Evolutionary conservation across 2,888 invertebrate genomes (phyloP), one percentile per base, ranked within the genome.

Genomic region (Priocnemis perturbator): DNA sequence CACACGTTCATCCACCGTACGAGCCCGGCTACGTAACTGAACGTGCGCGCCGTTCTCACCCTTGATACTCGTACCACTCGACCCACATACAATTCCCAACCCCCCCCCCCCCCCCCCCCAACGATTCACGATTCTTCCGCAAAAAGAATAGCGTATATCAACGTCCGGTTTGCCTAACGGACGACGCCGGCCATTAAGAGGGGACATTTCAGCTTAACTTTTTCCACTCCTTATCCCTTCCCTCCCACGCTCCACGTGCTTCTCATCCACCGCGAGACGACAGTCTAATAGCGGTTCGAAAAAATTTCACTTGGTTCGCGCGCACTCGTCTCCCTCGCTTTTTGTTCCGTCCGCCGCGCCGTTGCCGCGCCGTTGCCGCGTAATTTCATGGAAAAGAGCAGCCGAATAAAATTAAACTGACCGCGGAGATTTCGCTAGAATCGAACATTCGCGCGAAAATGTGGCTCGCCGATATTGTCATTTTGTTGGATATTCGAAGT

Each of bases 121-220:
- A n/a, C n/a, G n/a, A n/a, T n/a, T n/a, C 11, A 19, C 50, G 19
- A 17, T 17, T 3, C 17, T 4, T 3, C n/a, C 45, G 55, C 57
- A 74, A 58, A 70, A 69, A 69, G 57, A 57, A 58, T 55, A 48
- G 73, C 63, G 56, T 77, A 69, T 63, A 77, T 83, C 71, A 76
- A 70, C 71, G 71, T 74, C 70, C 74, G 53, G 68, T 66, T 64
- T 64, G 69, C 23, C 62, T 75, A 77, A 77, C 69, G 77, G 67
- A 70, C 67, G 67, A 65, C 20, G 53, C 26, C 52, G 47, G 69
- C 66, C 61, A 71, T 62, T 71, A 69, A 63, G 20, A n/a, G 60
- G 47, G 37, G 60, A 60, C 63, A 60, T 17, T 66, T 11, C 56
- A 73, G 61, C 59, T 66, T n/a, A 21, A 64, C 15, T 17, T n/a